Conservation (phyloP, 1,140 invertebrate species). For the Theocolax elegans region DNA sequence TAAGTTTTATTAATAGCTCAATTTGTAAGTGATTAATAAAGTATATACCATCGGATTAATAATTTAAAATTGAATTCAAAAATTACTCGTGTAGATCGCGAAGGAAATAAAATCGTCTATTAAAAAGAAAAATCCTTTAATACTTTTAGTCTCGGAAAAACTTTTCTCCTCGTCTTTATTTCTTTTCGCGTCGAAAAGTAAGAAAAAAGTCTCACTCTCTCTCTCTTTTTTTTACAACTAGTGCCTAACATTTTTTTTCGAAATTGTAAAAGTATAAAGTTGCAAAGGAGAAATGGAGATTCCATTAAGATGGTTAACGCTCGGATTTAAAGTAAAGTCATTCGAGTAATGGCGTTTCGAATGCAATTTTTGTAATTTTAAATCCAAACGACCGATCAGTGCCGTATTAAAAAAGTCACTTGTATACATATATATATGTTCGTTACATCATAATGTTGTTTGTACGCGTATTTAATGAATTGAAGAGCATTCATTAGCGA, state of each 20-base stretch:
- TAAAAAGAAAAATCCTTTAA: too few relatives aligned
- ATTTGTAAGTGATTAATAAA: too few relatives aligned
- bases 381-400: neutral
- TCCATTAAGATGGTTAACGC: constrained; percentile 5
- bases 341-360: neutral
- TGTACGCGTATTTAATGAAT: neutral
- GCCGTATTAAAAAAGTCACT: neutral
- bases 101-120: too few relatives aligned
- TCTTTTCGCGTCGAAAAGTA: neutral
- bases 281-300: neutral
- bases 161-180: too few relatives aligned
- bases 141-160: too few relatives aligned
- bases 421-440: too few relatives aligned
- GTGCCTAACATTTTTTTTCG: neutral
- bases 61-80: too few relatives aligned
- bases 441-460: neutral
- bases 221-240: neutral
- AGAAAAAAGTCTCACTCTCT: neutral
- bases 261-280: neutral
- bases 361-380: constrained; percentile 8
- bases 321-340: neutral
- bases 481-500: neutral
- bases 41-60: too few relatives aligned
- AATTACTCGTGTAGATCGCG: too few relatives aligned
- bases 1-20: too few relatives aligned